Conservation (phyloP, 2,113 vertebrate species). For the Cynopterus brachyotis region DNA sequence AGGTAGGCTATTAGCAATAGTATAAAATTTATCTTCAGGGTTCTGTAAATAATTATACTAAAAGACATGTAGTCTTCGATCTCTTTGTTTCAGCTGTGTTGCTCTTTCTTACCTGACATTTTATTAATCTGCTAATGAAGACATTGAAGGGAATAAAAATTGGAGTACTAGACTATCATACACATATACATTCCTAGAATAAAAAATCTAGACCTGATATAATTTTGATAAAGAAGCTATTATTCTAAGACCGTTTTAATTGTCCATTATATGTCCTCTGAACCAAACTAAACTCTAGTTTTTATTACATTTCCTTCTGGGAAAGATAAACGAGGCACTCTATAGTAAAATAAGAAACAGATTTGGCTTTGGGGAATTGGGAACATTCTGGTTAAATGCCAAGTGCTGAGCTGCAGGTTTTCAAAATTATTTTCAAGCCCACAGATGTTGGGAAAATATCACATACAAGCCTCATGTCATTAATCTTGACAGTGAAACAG, state of each 20-base stretch:
- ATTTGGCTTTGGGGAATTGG: background rate
- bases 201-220: background rate
- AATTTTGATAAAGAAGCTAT: constrained; percentile 15
- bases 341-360: background rate
- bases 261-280: background rate
- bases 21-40: background rate
- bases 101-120: background rate
- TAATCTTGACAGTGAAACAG: background rate
- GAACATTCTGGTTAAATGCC: background rate
- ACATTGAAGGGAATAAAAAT: background rate
- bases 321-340: background rate
- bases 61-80: background rate
- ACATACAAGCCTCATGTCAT: background rate
- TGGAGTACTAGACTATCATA: background rate
- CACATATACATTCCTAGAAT: background rate
- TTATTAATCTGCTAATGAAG: background rate
- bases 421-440: constrained; percentile 14
- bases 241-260: background rate
- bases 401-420: background rate
- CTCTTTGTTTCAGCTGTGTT: background rate
- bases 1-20: background rate
- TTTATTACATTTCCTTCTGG: background rate
- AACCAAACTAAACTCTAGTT: background rate
- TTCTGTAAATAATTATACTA: background rate
- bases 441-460: background rate